A percentile compares a stretch with the other conserved stretches of the same genome.
These are phyloP conservation scores for Diplolepis rosae DNA, from an alignment of 2,888 invertebrate species.

Conservation along the genomic window DNA sequence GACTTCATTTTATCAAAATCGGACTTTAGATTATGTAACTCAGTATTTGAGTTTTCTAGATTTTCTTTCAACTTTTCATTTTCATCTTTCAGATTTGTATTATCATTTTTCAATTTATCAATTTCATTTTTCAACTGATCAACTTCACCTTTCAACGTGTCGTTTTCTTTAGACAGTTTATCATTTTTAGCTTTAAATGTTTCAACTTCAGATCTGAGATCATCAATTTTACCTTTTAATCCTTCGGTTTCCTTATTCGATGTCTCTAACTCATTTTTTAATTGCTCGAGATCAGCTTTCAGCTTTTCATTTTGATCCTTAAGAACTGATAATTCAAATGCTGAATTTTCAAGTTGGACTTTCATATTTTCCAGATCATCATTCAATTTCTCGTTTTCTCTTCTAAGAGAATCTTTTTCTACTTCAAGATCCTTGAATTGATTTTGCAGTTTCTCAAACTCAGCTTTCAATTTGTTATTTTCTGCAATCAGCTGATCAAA, in stretches of 20 bases:
- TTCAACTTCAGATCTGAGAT: neutral
- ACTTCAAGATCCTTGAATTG: conserved; percentile 46
- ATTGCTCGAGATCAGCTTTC: conserved; percentile 21
- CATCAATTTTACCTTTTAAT: neutral
- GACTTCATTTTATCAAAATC: neutral
- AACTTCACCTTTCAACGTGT: neutral
- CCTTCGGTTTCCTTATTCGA: conserved; percentile 44
- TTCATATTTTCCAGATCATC: neutral
- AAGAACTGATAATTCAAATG: neutral
- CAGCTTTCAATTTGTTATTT: conserved; percentile 53
- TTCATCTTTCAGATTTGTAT: conserved; percentile 20
- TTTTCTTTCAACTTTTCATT: conserved; percentile 27
- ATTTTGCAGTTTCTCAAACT: conserved; percentile 50
- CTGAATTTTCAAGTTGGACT: neutral
- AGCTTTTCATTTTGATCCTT: conserved; percentile 32
- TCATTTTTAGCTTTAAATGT: neutral
- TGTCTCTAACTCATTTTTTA: conserved; percentile 35
- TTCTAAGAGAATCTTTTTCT: conserved; percentile 43
- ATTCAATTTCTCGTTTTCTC: conserved; percentile 34
- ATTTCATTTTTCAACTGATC: neutral
- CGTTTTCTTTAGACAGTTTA: neutral
- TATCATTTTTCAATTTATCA: neutral
- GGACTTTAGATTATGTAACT: neutral
- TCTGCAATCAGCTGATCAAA: too few relatives aligned
- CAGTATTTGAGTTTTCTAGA: conserved; percentile 16